phyloP scores from a whole-genome alignment of 2,888 invertebrate species.

The Himalopsyche kuldschensis region DNA sequence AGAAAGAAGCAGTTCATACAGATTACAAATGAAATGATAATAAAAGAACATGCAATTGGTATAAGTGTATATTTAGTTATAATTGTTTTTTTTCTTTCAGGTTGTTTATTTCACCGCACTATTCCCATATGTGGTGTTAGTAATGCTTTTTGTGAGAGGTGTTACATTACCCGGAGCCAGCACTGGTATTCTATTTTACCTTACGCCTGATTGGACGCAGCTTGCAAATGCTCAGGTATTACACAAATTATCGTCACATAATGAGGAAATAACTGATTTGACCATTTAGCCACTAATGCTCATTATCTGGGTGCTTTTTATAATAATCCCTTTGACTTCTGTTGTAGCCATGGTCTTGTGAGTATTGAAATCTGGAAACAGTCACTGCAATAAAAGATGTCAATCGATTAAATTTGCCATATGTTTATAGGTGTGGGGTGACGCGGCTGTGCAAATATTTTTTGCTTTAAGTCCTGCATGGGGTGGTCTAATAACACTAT shows the following conservation, averaged over 20 bases:
- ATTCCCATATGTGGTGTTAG: constrained; percentile 74
- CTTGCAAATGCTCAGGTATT: constrained; percentile 69
- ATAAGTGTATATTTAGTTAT: too few species aligned
- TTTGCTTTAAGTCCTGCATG: constrained; percentile 85
- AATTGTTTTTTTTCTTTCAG: constrained; percentile 43
- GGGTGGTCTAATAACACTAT: constrained; percentile 83
- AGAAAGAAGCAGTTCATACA: too few species aligned
- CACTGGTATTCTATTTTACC: constrained; percentile 76
- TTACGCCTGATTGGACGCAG: constrained; percentile 76
- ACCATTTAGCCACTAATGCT: not conserved
- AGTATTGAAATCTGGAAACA: not conserved
- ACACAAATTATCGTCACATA: not conserved
- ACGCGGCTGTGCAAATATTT: constrained; percentile 85
- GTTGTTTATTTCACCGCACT: constrained; percentile 78
- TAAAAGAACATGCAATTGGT: too few species aligned
- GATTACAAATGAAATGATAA: too few species aligned
- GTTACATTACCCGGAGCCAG: constrained; percentile 78
- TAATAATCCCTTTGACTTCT: too few species aligned
- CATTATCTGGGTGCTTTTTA: not conserved
- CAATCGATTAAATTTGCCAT: not conserved
- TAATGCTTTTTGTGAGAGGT: constrained; percentile 76
- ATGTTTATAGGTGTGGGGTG: constrained; percentile 70
- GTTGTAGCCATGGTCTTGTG: not conserved
- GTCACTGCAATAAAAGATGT: too few species aligned
- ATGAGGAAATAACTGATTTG: not conserved